Conservation (phyloP, 1,140 invertebrate species). For the Protaetia brevitarsis region DNA sequence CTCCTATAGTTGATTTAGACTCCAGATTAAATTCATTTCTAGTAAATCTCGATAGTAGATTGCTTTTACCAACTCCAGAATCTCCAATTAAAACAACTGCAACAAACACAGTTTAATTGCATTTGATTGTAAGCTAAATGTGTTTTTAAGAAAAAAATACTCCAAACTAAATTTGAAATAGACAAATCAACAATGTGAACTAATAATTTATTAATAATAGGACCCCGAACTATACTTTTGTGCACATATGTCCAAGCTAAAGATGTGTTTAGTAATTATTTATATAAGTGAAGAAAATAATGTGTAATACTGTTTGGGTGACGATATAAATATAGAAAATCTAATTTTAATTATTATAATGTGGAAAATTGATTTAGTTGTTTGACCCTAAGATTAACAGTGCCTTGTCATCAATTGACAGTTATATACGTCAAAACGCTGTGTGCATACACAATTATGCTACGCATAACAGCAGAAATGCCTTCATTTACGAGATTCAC, state of each 20-base stretch:
- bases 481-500: background rate
- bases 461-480: background rate
- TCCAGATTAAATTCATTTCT: slow-evolving; percentile 99
- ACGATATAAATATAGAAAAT: no score
- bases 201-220: no score
- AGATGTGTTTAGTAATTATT: no score
- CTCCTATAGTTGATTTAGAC: slow-evolving; percentile 99
- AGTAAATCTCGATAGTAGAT: slow-evolving; percentile 97
- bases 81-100: slow-evolving; percentile 99
- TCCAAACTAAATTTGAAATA: background rate
- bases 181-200: background rate
- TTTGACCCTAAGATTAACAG: slow-evolving; percentile 6
- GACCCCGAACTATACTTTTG: no score
- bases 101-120: slow-evolving; percentile 54
- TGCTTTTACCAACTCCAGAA: slow-evolving; percentile 99
- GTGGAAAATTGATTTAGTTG: background rate
- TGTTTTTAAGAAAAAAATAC: background rate
- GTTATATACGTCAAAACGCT: slow-evolving; percentile 20
- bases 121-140: background rate
- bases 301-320: no score
- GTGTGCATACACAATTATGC: background rate
- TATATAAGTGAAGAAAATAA: no score
- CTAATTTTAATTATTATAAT: background rate
- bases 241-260: no score
- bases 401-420: slow-evolving; percentile 26